A percentile compares a stretch with the other conserved stretches of the same genome.
phyloP scores from a whole-genome alignment of 2,888 invertebrate species.

The Coenonympha glycerion region DNA sequence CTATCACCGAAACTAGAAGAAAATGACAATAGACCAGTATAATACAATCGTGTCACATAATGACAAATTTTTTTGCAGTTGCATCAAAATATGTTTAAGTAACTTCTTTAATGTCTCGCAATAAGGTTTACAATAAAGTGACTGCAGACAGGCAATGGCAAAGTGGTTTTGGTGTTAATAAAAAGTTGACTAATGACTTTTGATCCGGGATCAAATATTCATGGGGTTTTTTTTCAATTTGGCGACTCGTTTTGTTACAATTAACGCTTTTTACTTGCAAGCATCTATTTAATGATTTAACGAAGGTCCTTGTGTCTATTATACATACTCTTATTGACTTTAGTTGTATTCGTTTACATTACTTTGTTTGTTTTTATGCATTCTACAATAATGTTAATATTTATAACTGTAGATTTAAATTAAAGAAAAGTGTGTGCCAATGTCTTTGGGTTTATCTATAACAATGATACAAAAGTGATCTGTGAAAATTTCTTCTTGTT shows the following conservation, averaged over 20 bases:
- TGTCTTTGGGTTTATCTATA: too few relatives aligned
- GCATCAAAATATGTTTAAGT: neutral
- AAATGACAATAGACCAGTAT: slow-evolving; percentile 58
- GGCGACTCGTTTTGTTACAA: slow-evolving; percentile 67
- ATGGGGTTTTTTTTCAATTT: slow-evolving; percentile 58
- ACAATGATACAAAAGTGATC: too few relatives aligned
- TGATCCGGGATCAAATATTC: slow-evolving; percentile 72
- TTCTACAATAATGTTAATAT: too few relatives aligned
- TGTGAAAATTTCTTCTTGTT: too few relatives aligned
- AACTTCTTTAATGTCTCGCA: slow-evolving; percentile 24
- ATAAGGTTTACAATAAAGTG: slow-evolving; percentile 36
- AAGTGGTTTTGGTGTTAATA: slow-evolving; percentile 34
- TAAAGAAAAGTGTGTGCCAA: too few relatives aligned
- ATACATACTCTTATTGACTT: slow-evolving; percentile 31
- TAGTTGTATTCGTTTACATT: slow-evolving; percentile 29
- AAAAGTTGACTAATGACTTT: slow-evolving; percentile 75
- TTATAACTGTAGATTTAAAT: too few relatives aligned
- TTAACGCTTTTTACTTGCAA: slow-evolving; percentile 66
- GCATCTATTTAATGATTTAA: slow-evolving; percentile 67
- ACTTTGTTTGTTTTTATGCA: too few relatives aligned
- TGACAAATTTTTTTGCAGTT: slow-evolving; percentile 28
- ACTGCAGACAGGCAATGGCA: neutral
- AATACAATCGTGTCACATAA: slow-evolving; percentile 52
- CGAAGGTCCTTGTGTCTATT: slow-evolving; percentile 43
- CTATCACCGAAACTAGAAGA: slow-evolving; percentile 57